phyloP scores from a whole-genome alignment of 2,113 vertebrate species.

The Bos indicus region DNA sequence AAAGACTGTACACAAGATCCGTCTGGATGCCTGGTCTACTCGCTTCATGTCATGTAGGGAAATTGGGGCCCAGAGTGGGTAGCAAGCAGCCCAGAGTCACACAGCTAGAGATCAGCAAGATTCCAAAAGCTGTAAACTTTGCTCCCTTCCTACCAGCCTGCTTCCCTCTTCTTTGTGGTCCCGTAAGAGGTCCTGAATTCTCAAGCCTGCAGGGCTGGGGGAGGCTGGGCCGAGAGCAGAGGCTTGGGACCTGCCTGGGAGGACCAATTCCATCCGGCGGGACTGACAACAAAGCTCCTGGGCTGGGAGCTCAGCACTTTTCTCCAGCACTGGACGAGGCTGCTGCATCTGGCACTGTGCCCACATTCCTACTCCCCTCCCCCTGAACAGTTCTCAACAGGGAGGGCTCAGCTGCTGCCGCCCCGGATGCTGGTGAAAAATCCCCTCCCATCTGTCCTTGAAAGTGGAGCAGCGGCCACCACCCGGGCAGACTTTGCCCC shows the following conservation, averaged over 20 bases:
- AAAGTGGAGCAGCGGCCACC: neutral
- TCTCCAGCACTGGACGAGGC: neutral
- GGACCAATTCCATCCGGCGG: neutral
- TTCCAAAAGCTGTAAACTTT: neutral
- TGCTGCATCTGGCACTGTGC: neutral
- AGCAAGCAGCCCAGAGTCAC: neutral
- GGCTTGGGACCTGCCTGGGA: neutral
- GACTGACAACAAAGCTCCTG: neutral
- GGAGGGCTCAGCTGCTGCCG: slow-evolving; percentile 11
- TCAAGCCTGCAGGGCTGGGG: neutral
- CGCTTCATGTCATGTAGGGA: neutral
- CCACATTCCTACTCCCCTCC: slow-evolving; percentile 45
- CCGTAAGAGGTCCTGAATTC: neutral
- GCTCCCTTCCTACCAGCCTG: neutral
- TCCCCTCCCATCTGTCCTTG: neutral
- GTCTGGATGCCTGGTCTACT: neutral
- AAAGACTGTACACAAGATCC: neutral
- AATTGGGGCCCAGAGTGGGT: neutral
- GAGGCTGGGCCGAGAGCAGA: neutral
- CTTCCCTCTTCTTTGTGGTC: neutral
- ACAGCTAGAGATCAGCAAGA: neutral
- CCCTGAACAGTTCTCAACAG: neutral
- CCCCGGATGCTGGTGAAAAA: slow-evolving; percentile 21
- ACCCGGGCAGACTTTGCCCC: neutral
- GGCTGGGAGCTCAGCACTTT: slow-evolving; percentile 16